Percentiles rank a stretch among this genome's conserved stretches.
Evolutionary conservation across 2,797 vertebrate species (phyloP).

Genomic region (Coranthus polyacanthus): DNA sequence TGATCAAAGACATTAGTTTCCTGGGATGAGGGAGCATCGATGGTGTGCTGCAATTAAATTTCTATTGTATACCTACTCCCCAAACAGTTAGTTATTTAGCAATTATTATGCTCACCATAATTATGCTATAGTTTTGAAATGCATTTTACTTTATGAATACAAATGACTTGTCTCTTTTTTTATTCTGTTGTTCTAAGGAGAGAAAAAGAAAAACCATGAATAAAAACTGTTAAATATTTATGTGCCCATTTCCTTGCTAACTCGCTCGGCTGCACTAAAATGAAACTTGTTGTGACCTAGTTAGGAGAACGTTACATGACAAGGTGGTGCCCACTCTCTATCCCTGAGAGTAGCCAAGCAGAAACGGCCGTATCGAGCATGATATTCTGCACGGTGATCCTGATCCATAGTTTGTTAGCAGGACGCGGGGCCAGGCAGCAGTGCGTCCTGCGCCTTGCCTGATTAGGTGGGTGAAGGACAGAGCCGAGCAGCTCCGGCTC

Average conservation of each 20-base stretch:
- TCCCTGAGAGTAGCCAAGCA: conserved; percentile 71
- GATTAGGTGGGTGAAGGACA: conserved; percentile 78
- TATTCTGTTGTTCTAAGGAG: conserved; percentile 55
- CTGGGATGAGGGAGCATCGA: conserved; percentile 59
- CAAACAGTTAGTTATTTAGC: conserved; percentile 67
- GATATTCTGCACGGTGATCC: conserved; percentile 59
- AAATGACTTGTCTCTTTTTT: conserved; percentile 53
- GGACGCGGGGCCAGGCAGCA: conserved; percentile 41
- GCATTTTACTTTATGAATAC: conserved; percentile 67
- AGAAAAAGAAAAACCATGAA: conserved; percentile 44
- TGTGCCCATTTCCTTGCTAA: conserved; percentile 76
- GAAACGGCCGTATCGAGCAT: conserved; percentile 61
- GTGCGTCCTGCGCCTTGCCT: conserved; percentile 57
- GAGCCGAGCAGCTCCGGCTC: conserved; percentile 29
- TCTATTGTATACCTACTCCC: conserved; percentile 70
- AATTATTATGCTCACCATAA: conserved; percentile 66
- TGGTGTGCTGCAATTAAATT: conserved; percentile 67
- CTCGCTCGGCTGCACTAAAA: conserved; percentile 81
- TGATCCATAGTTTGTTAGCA: conserved; percentile 70
- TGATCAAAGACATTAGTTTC: conserved; percentile 78
- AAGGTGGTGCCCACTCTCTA: conserved; percentile 59
- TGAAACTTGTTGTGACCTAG: conserved; percentile 84
- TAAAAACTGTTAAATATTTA: conserved; percentile 82
- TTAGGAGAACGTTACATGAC: conserved; percentile 79
- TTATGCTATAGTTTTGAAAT: conserved; percentile 60